phyloP scores from a whole-genome alignment of 2,797 vertebrate species.

The Nyctibius grandis region DNA sequence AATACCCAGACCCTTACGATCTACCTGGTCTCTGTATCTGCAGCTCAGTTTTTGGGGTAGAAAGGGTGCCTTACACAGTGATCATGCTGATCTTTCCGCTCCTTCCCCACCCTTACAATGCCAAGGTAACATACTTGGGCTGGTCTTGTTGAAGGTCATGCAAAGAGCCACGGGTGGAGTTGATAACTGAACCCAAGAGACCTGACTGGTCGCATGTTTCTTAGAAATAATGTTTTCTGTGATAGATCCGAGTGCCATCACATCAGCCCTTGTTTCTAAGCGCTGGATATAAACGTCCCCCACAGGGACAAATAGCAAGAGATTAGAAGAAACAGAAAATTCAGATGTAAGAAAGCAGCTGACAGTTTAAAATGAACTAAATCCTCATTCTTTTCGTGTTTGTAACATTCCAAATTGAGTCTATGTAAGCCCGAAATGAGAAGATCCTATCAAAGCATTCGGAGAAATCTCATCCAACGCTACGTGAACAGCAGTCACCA shows the following conservation, averaged over 20 bases:
- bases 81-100: rapidly evolving
- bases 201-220: not conserved
- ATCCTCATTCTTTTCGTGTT: not conserved
- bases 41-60: not conserved
- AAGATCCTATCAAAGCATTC: not conserved
- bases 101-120: rapidly evolving
- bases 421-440: not conserved
- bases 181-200: not conserved
- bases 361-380: not conserved
- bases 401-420: not conserved
- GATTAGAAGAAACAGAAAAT: not conserved
- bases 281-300: not conserved
- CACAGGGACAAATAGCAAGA: not conserved
- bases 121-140: rapidly evolving
- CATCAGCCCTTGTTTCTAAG: not conserved
- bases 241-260: not conserved
- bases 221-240: not conserved
- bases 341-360: not conserved
- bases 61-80: rapidly evolving
- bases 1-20: not conserved
- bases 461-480: not conserved
- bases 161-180: not conserved
- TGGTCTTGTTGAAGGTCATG: not conserved
- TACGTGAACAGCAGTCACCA: not conserved
- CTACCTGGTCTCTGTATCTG: not conserved